Evolutionary conservation across 35 echinoderm and acorn worm genomes (phyloP).

Genomic region (Ptychodera flava): DNA sequence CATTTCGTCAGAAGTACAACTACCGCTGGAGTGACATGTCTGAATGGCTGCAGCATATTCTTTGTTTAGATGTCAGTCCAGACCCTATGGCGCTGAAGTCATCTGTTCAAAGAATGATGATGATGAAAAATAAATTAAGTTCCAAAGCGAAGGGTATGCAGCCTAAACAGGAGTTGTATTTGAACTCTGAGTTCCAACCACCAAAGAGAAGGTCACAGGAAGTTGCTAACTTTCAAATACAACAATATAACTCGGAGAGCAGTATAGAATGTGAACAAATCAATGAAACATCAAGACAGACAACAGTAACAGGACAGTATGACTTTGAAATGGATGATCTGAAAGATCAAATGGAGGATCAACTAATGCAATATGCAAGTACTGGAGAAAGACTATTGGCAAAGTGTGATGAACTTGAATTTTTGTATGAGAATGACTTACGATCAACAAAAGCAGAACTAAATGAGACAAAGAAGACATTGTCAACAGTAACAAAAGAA

Average conservation of each 20-base stretch:
- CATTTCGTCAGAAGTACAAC: background rate
- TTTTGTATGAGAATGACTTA: background rate
- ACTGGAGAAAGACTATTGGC: background rate
- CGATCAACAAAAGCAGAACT: background rate
- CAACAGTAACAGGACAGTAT: background rate
- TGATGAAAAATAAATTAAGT: background rate
- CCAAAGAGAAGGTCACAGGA: background rate
- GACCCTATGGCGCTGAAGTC: background rate
- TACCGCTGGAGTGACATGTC: background rate
- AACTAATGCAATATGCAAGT: background rate
- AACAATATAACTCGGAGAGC: background rate
- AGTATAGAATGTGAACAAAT: background rate
- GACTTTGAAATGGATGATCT: background rate
- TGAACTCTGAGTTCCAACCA: background rate
- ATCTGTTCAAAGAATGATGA: background rate
- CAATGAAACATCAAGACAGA: background rate
- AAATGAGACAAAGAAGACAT: background rate
- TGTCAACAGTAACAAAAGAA: background rate
- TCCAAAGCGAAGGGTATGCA: background rate
- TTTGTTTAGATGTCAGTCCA: background rate
- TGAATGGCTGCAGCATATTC: background rate
- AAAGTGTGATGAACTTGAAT: background rate
- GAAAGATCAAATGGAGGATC: background rate
- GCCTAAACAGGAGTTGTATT: background rate
- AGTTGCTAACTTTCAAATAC: no score